These are phyloP conservation scores for Cacoxenus indagator DNA, from an alignment of 2,888 invertebrate species.

Conservation along the genomic window DNA sequence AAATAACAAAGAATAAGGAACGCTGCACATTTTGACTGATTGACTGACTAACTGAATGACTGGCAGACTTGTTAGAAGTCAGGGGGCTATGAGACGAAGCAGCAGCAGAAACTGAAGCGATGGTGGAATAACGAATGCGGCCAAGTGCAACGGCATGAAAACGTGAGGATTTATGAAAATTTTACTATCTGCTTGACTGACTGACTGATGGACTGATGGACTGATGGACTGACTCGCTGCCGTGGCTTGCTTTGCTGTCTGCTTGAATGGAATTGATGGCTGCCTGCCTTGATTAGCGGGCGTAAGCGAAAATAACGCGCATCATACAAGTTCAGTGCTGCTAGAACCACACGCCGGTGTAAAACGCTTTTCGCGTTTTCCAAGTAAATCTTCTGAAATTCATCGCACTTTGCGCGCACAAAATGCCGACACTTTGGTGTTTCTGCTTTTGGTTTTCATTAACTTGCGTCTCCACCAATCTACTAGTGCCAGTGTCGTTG, in stretches of 20 bases:
- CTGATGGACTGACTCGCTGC: no score
- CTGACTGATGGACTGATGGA: constrained; percentile 5
- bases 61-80: constrained; percentile 8
- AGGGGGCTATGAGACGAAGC: not conserved
- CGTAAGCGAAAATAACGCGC: not conserved
- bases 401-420: not conserved
- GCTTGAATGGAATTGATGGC: not conserved
- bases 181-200: not conserved
- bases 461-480: constrained; percentile 30
- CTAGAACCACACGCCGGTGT: constrained; percentile 18
- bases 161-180: not conserved
- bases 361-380: constrained; percentile 16
- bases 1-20: not conserved
- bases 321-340: not conserved
- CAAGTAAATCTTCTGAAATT: not conserved
- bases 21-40: not conserved
- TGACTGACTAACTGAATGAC: constrained; percentile 23
- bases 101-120: not conserved
- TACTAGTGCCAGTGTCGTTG: not conserved
- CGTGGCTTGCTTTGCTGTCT: not conserved
- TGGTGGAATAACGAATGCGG: not conserved
- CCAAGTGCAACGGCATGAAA: constrained; percentile 17
- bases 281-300: not conserved
- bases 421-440: constrained; percentile 30
- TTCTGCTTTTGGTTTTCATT: constrained; percentile 18